These are phyloP conservation scores for Sclerodermus sp. DNA, from an alignment of 2,888 invertebrate genomes.

Conservation along the genomic window DNA sequence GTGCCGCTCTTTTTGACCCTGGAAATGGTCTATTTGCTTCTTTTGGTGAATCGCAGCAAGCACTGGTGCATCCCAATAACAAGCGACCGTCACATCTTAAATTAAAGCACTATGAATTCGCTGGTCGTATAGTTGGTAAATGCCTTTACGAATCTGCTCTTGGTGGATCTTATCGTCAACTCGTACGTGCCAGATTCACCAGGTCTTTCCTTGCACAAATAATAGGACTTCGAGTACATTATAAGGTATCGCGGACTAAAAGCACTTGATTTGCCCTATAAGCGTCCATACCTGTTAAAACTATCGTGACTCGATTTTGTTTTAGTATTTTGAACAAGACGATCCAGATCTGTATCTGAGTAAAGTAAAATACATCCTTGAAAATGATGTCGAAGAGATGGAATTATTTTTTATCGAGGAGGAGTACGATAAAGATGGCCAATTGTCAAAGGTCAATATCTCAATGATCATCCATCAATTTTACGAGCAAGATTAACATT, in stretches of 20 bases:
- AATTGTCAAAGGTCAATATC: constrained; percentile 67
- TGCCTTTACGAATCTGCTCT: constrained; percentile 92
- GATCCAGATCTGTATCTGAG: constrained; percentile 90
- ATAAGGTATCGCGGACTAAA: constrained; percentile 83
- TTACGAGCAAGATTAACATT: not conserved
- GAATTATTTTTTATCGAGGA: constrained; percentile 90
- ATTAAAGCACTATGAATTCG: constrained; percentile 88
- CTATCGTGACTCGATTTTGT: not conserved
- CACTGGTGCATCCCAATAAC: constrained; percentile 87
- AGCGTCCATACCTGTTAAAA: too few species aligned
- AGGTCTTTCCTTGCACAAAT: constrained; percentile 92
- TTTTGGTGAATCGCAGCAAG: constrained; percentile 84
- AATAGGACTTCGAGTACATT: constrained; percentile 89
- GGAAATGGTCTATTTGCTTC: constrained; percentile 80
- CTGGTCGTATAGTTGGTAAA: constrained; percentile 92
- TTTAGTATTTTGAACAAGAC: constrained; percentile 91
- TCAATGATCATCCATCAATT: not conserved
- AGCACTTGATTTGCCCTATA: too few species aligned
- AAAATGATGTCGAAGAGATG: constrained; percentile 84
- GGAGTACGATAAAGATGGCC: constrained; percentile 78
- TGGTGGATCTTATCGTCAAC: constrained; percentile 84
- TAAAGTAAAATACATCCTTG: constrained; percentile 91
- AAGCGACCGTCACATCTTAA: constrained; percentile 76
- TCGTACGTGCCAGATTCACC: constrained; percentile 88
- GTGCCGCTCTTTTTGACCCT: constrained; percentile 84